These are phyloP conservation scores for Epizoanthus scotinus DNA, from an alignment of 92 coral and sea anemone genomes.

Conservation along the genomic window DNA sequence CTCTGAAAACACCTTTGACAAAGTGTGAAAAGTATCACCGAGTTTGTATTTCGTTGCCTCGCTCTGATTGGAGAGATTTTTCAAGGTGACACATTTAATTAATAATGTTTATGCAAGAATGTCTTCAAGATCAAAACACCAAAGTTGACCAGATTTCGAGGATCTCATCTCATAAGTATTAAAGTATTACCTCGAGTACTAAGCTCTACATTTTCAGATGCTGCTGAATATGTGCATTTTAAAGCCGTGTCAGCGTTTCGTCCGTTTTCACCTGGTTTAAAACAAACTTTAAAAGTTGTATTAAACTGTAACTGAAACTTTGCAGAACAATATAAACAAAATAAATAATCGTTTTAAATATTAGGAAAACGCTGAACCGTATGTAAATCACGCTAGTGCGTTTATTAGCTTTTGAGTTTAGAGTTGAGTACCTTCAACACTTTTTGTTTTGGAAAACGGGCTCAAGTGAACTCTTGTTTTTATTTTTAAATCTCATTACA, in stretches of 20 bases:
- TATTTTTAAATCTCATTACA: constrained; percentile 19
- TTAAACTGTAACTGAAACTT: constrained; percentile 29
- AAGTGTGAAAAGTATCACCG: constrained; percentile 20
- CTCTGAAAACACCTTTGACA: constrained; percentile 26
- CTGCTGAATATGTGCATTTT: not conserved
- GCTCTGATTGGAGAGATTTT: constrained; percentile 33
- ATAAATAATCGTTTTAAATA: constrained; percentile 27
- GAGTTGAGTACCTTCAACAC: constrained; percentile 9
- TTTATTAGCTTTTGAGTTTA: constrained; percentile 19
- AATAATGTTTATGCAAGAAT: constrained; percentile 25
- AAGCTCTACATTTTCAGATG: constrained; percentile 11
- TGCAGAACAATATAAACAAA: constrained; percentile 8
- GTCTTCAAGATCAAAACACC: constrained; percentile 8
- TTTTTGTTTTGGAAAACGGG: constrained; percentile 26
- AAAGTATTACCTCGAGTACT: constrained; percentile 1
- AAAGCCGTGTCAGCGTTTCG: constrained; percentile 21
- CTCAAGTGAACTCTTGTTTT: constrained; percentile 20
- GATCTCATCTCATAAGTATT: constrained; percentile 30
- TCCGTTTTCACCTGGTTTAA: constrained; percentile 9
- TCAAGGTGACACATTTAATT: constrained; percentile 27
- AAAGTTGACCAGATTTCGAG: constrained; percentile 18
- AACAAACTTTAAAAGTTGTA: constrained; percentile 1
- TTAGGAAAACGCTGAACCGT: constrained; percentile 18
- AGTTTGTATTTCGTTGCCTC: constrained; percentile 22
- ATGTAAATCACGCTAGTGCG: constrained; percentile 34